phyloP scores from a whole-genome alignment of 2,888 invertebrate species.

The Deilephila porcellus region DNA sequence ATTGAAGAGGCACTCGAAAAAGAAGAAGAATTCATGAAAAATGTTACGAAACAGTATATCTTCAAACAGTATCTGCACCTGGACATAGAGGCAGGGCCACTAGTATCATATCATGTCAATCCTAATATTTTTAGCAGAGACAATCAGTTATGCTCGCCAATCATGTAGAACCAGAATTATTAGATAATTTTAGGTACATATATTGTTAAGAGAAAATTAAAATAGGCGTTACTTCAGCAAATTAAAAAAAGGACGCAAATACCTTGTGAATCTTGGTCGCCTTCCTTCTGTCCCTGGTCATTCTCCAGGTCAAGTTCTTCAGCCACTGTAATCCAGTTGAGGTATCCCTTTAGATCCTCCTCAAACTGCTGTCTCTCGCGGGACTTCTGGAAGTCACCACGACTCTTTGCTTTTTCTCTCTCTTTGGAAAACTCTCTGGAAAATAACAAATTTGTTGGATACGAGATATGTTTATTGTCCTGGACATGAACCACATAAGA shows the following conservation, averaged over 20 bases:
- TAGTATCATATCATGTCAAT: background rate
- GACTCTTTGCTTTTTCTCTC: conserved; percentile 99
- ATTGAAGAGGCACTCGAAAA: no score
- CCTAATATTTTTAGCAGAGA: no score
- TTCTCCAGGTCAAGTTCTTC: conserved; percentile 98
- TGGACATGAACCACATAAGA: no score
- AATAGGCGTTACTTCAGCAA: background rate
- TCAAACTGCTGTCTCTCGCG: conserved; percentile 99
- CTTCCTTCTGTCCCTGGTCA: conserved; percentile 89
- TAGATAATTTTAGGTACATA: no score
- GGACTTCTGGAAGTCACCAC: conserved; percentile 99
- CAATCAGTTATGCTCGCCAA: no score
- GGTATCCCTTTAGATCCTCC: conserved; percentile 97
- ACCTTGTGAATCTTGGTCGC: conserved; percentile 85
- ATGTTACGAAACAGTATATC: no score
- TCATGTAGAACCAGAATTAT: background rate
- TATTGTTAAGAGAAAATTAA: no score
- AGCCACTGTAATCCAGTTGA: conserved; percentile 99
- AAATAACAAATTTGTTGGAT: conserved; percentile 11
- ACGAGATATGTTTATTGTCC: no score
- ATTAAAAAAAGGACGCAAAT: background rate
- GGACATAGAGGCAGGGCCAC: no score
- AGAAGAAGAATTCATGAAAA: no score
- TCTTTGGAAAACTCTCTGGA: conserved; percentile 99
- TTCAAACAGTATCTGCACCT: no score